Evolutionary conservation across 2,888 invertebrate species (phyloP), one percentile per base, ranked within the genome.

Genomic region (Lepidonotus clava): DNA sequence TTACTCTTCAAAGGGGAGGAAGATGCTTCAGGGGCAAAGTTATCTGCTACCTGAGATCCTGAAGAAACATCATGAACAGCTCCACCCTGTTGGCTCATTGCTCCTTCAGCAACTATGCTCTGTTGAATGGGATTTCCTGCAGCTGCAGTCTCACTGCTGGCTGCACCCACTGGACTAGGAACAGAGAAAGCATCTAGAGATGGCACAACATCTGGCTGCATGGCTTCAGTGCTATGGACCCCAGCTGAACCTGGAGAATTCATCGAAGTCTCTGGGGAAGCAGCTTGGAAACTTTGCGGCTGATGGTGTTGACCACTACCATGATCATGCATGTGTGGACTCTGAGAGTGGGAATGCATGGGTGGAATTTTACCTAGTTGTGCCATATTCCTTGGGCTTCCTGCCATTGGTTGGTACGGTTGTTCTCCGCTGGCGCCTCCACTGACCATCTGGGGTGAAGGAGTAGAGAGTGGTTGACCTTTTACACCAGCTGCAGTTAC

Each of bases 151-250:
- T 71, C 71, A 34, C 34, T 80, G 24, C 46, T 80, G 18, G 80
- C 80, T 1, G 80, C 80, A 41, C 80, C 80, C 2, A 41, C 80
- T 21, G 80, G 80, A 18, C 80, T 80, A 5, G 80, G 80, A 1
- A 80, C 32, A 32, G 46, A 80, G 80, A n/a, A 71, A 2, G 36
- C 71, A 18, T 71, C 71, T 6, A 36, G 71, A 8, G 71, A 32
- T 0, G 71, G 71, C 6, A 71, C 71, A 11, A 71, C 71, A 18
- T 80, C 80, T 0, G 80, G 80, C 21, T 80, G 80, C 1, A 51
- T 51, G 80, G 51, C 2, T 11, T 34, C 46, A 46, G 8, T 46
- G 8, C 8, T 46, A 18, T 18, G 8, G 66, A 66, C 66, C 51
- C 11, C 14, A 21, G 51, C 51, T 51, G 21, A 51, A 51, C 51